Conservation (phyloP, 2,888 invertebrate genomes). For the Rhogogaster chlorosoma region DNA sequence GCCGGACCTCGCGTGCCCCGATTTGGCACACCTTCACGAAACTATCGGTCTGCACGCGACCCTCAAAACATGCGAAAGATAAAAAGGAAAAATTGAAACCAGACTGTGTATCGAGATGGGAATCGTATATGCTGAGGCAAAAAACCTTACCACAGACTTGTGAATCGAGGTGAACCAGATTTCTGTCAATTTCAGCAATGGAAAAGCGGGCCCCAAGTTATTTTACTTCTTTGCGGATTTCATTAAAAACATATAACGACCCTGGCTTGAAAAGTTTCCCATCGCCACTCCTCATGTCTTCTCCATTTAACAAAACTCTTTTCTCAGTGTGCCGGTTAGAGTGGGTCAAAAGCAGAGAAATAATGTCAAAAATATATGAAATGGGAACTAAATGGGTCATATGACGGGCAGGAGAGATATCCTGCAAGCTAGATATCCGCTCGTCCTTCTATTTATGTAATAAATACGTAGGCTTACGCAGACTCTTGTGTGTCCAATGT, state of each 20-base stretch:
- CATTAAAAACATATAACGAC: not conserved
- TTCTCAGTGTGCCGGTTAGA: not conserved
- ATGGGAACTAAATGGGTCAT: not conserved
- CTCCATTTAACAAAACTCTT: not conserved
- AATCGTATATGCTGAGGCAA: not conserved
- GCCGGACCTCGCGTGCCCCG: conserved; percentile 46
- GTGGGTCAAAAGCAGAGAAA: not conserved
- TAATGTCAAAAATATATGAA: not conserved
- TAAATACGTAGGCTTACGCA: not conserved
- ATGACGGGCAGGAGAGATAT: not conserved
- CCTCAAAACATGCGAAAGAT: conserved; percentile 18
- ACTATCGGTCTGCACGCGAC: conserved; percentile 46
- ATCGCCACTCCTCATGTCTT: not conserved
- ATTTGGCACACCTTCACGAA: conserved; percentile 36
- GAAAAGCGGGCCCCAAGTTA: not conserved
- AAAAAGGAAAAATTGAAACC: not conserved
- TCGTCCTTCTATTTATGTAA: not conserved
- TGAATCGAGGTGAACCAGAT: not conserved
- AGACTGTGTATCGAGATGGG: conserved; percentile 24
- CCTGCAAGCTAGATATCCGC: not conserved
- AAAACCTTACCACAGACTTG: not conserved
- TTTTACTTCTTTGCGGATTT: not conserved
- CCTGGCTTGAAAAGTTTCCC: not conserved
- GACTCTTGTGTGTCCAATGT: not conserved
- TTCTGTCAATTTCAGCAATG: not conserved